A percentile compares a stretch with the other conserved stretches of the same genome.
Evolutionary conservation across 2,113 vertebrate genomes (phyloP).

Genomic region (Gymnarchus niloticus): DNA sequence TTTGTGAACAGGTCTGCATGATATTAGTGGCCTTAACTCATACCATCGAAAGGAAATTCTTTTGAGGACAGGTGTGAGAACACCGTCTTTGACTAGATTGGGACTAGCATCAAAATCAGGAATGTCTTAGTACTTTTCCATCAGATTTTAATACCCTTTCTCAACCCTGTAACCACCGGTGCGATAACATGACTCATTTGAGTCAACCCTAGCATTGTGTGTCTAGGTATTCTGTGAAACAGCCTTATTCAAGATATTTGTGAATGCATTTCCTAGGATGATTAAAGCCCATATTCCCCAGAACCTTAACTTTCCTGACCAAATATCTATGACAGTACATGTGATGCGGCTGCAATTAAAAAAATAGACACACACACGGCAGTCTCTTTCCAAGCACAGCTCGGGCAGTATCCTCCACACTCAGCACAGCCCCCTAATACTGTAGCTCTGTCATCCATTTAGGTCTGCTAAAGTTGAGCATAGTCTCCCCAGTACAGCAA

Average conservation of each 20-base stretch:
- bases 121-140: neutral
- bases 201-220: neutral
- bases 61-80: neutral
- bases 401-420: neutral
- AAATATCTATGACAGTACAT: neutral
- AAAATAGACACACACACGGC: neutral
- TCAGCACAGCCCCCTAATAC: neutral
- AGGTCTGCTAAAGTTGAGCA: conserved; percentile 59
- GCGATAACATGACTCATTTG: neutral
- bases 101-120: neutral
- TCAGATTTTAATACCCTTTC: neutral
- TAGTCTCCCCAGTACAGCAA: conserved; percentile 61
- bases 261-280: neutral
- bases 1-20: neutral
- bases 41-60: neutral
- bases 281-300: neutral
- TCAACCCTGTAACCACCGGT: neutral
- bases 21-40: neutral
- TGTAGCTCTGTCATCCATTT: neutral
- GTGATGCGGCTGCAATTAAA: neutral
- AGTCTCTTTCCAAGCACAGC: neutral
- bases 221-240: neutral
- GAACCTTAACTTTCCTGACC: neutral
- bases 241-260: neutral
- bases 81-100: neutral